These are phyloP conservation scores for Amblyjoppa proteus DNA, from an alignment of 2,888 invertebrate species.

Conservation along the genomic window DNA sequence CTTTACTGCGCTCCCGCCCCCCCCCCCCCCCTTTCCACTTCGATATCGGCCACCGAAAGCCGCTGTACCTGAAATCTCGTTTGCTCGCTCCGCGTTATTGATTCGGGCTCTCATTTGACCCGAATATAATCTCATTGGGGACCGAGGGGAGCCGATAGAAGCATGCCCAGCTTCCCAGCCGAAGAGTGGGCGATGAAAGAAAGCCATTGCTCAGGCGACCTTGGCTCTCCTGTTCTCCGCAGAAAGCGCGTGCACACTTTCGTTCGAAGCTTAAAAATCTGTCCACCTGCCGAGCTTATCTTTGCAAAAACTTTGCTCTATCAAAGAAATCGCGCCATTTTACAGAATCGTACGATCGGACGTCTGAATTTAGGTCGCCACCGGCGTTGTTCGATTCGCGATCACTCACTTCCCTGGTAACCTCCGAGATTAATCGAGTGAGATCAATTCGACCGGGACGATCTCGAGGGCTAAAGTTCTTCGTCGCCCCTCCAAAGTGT, in stretches of 20 bases:
- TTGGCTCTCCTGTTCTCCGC: background rate
- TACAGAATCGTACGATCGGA: background rate
- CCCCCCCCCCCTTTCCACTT: slow-evolving; percentile 33
- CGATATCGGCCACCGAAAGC: slow-evolving; percentile 60
- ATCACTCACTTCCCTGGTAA: background rate
- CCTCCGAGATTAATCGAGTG: slow-evolving; percentile 3
- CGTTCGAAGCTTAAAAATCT: background rate
- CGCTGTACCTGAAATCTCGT: slow-evolving; percentile 76
- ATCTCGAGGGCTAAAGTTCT: background rate
- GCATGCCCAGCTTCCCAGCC: slow-evolving; percentile 3
- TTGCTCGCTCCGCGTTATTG: slow-evolving; percentile 74
- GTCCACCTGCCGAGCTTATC: background rate
- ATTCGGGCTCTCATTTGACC: slow-evolving; percentile 73
- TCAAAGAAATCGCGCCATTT: background rate
- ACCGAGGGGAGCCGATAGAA: slow-evolving; percentile 7
- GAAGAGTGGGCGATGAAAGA: background rate
- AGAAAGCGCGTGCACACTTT: slow-evolving; percentile 1
- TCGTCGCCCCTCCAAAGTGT: background rate
- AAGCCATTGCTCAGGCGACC: background rate
- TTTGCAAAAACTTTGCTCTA: background rate
- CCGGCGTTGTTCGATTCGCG: background rate
- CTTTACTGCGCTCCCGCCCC: background rate
- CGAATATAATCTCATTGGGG: slow-evolving; percentile 57
- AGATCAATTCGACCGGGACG: background rate
- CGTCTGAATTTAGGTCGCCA: background rate